Base-by-base conservation (phyloP, 2,888 invertebrate species). In the Diarsia mendica region DNA sequence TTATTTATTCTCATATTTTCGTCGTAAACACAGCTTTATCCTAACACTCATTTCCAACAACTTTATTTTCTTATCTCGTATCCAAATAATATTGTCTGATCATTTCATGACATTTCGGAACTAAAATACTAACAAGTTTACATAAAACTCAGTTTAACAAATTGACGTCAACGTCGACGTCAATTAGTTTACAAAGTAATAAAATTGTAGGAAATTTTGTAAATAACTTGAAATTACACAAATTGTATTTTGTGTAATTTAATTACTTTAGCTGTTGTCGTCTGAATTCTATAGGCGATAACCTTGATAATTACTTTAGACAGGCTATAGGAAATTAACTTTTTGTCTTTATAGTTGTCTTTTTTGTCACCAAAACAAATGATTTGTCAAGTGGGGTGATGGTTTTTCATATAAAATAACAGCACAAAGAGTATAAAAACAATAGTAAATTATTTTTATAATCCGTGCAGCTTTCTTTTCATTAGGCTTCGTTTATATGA, bases 1-100 rank as follows among this genome's bases (percentile, higher is more conserved):
- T 89, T 67, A 88, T 83, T 88, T 83, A 87, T 87, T 89, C 80
- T 82, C 81, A 82, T 86, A 80, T 79, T 80, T 85, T 85, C 73
- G 79, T 84, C 83, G 74, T 84, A 79, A 77, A 86, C 80, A 89
- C 82, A 85, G 70, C 75, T 82, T 80, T 84, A 87, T 76, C 65
- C 87, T 80, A 80, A 87, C 82, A 85, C 71, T 75, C 77, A 86
- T 82, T 77, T 85, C 70, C 79, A 80, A 84, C 82, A 77, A 72
- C 64, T 9, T 69, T 76, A 74, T 63, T 67, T 74, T 79, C 75
- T 55, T 78, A 82, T 39, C 48, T 67, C 82, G 51, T 73, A 73
- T 23, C 72, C 76, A 82, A 82, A 74, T 72, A 60, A 85, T 85
- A 85, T 87, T 87, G 85, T 84, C 78, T 75, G 76, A 77, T 75